phyloP scores from a whole-genome alignment of 2,113 vertebrate genomes.

The Anhinga rufa region DNA sequence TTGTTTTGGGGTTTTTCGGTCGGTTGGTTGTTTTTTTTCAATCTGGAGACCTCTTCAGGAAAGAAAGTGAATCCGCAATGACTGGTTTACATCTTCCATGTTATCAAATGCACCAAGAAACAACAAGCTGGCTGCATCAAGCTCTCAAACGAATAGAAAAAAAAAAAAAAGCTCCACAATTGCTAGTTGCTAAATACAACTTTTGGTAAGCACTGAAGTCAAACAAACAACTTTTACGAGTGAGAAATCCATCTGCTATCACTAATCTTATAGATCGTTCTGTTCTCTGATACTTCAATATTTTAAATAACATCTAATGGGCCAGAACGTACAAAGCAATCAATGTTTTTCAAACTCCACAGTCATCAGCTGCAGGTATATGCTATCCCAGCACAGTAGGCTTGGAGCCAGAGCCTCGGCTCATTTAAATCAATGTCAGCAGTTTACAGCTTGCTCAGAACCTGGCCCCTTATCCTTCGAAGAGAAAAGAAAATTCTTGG shows the following conservation, averaged over 20 bases:
- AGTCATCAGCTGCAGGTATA: not conserved
- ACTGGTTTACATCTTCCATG: not conserved
- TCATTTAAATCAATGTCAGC: slow-evolving; percentile 8
- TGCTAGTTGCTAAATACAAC: not conserved
- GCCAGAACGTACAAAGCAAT: not conserved
- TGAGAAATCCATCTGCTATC: slow-evolving; percentile 24
- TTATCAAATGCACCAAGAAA: not conserved
- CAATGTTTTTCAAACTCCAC: not conserved
- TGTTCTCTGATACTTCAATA: slow-evolving; percentile 4
- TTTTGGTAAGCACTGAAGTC: slow-evolving; percentile 9
- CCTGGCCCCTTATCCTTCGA: not conserved
- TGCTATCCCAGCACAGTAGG: not conserved
- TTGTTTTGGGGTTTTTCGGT: not conserved
- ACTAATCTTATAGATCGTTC: not conserved
- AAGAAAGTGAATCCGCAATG: not conserved
- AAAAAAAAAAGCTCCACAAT: not conserved
- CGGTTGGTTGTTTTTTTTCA: not conserved
- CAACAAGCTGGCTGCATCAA: not conserved
- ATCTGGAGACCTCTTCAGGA: not conserved
- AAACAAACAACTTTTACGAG: slow-evolving; percentile 32
- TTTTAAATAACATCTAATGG: slow-evolving; percentile 39
- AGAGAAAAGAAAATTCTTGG: not conserved
- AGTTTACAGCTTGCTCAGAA: not conserved
- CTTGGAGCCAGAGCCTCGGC: not conserved
- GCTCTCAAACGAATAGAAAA: not conserved